These are phyloP conservation scores for Cataglyphis albicans DNA, from an alignment of 2,888 invertebrate species.

Conservation along the genomic window DNA sequence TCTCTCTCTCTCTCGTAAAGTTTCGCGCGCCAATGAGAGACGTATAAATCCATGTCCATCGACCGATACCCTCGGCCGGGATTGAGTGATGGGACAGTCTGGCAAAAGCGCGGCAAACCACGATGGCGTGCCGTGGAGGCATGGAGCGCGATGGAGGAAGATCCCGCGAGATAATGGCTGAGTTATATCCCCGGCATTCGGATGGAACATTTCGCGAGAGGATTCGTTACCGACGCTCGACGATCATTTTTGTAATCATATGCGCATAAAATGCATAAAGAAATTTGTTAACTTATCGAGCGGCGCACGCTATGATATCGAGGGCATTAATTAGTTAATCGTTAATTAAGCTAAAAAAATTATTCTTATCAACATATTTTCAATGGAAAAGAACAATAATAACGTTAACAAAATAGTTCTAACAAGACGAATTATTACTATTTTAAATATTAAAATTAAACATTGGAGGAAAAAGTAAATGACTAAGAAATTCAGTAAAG, in stretches of 20 bases:
- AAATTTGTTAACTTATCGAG: conserved; percentile 16
- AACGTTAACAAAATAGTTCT: not conserved
- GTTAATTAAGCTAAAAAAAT: conserved; percentile 18
- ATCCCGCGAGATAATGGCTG: conserved; percentile 54
- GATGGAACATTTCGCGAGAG: conserved; percentile 28
- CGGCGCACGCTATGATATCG: not conserved
- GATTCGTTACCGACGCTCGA: not conserved
- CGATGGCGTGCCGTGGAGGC: conserved; percentile 38
- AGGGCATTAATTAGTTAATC: not conserved
- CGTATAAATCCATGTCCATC: conserved; percentile 69
- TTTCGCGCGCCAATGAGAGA: conserved; percentile 64
- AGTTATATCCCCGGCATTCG: conserved; percentile 42
- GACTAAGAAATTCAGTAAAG: not conserved
- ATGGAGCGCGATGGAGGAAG: conserved; percentile 52
- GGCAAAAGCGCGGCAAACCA: conserved; percentile 49
- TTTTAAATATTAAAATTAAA: not conserved
- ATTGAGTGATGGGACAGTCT: conserved; percentile 66
- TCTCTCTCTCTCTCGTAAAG: conserved; percentile 62
- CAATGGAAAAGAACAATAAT: not conserved
- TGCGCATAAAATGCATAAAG: conserved; percentile 8
- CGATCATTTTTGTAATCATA: conserved; percentile 42
- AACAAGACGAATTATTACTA: not conserved
- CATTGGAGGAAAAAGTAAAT: not conserved
- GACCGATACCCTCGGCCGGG: conserved; percentile 67
- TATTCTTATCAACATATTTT: no score